Base-by-base conservation (phyloP, 2,797 vertebrate genomes). In the Lutjanus argentimaculatus region DNA sequence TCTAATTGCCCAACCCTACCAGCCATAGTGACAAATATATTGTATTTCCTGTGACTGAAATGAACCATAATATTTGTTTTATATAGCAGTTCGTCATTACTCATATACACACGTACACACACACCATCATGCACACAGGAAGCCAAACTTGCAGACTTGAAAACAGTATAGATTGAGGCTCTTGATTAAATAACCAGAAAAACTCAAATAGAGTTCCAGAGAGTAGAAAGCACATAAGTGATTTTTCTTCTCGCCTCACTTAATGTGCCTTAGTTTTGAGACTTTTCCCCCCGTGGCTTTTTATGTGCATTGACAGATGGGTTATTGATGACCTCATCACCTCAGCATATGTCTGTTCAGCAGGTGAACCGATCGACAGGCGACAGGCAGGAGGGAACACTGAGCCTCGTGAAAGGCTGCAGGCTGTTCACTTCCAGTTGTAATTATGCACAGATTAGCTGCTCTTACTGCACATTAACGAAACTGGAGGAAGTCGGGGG, bases 341-440 rank as follows among this genome's bases (percentile, higher is more conserved):
- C 84, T 84, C 64, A 91, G 80, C 91, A 89, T 91, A 92, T 86
- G 87, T 79, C 82, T 56, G 51, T 92, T 77, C 86, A 90, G 89
- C 87, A 92, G 87, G 92, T 88, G 78, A 91, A 80, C 72, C 52
- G 14, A 83, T 67, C 8, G 79, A 87, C 70, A 66, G 82, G 77
- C 8, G 15, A 70, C 79, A 61, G 1, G 52, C 78, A 55, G 68
- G 48, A 68, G 62, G 42, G 36, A 70, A 61, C 25, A 2, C 62
- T 17, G 16, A 22, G 14, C 51, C 15, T 56, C 22, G 43, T 56
- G 62, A 77, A 77, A 83, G n/a, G 53, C 73, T 76, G 55, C 56
- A 74, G 55, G n/a, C 21, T 74, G 36, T 76, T 84, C 53, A 2
- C 36, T 58, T 64, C 19, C 59, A 67, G 70, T 61, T 65, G 61